phyloP scores from a whole-genome alignment of 2,113 vertebrate genomes.

The Puffinus mauretanicus region DNA sequence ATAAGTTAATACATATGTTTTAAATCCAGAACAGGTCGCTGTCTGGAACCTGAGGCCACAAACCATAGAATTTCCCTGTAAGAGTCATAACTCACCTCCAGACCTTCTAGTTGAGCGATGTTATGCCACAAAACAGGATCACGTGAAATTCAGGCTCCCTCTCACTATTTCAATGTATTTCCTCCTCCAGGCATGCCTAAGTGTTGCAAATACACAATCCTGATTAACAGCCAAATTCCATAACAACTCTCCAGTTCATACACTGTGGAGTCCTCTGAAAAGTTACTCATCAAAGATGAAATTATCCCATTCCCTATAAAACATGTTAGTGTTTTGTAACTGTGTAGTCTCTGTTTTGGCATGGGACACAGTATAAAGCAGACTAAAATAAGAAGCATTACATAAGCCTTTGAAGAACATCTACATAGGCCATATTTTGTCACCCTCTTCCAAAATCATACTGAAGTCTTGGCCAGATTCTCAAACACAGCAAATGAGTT shows the following conservation, averaged over 20 bases:
- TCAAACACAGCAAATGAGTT: background rate
- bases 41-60: background rate
- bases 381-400: background rate
- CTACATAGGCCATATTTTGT: background rate
- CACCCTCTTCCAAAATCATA: background rate
- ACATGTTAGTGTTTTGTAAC: background rate
- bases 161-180: background rate
- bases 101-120: background rate
- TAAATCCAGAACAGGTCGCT: background rate
- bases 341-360: background rate
- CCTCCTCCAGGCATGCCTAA: background rate
- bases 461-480: background rate
- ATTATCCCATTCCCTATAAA: background rate
- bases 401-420: background rate
- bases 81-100: background rate
- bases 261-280: background rate
- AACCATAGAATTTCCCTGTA: background rate
- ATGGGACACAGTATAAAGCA: background rate
- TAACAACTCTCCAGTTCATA: background rate
- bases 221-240: background rate
- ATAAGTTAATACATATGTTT: background rate
- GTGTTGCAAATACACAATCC: background rate
- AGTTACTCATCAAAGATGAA: background rate
- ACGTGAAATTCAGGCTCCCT: background rate
- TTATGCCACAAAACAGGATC: background rate